These are phyloP conservation scores for Phengaris alcon DNA, from an alignment of 2,888 invertebrate genomes.

Conservation along the genomic window DNA sequence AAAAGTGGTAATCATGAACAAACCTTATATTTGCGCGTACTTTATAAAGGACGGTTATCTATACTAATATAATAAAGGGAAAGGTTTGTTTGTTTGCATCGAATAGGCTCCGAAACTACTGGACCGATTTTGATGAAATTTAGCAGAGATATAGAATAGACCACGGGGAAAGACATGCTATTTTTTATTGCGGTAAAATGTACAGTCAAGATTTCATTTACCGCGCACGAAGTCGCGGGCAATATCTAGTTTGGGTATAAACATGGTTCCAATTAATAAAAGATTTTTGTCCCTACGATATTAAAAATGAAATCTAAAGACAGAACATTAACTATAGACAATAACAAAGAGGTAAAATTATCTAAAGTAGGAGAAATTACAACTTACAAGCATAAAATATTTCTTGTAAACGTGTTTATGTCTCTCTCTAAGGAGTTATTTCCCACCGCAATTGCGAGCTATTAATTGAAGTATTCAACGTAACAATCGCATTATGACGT, in stretches of 20 bases:
- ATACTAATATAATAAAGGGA: too few relatives aligned
- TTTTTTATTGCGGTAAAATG: too few relatives aligned
- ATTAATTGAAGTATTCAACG: slow-evolving; percentile 26
- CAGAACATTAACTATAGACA: background rate
- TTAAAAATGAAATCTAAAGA: background rate
- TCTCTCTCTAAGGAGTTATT: slow-evolving; percentile 14
- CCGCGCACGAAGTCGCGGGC: too few relatives aligned
- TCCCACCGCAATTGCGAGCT: slow-evolving; percentile 22
- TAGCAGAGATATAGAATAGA: too few relatives aligned
- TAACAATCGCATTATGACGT: slow-evolving; percentile 27
- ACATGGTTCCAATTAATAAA: background rate
- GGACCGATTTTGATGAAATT: too few relatives aligned
- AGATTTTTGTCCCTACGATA: background rate
- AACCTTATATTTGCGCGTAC: background rate
- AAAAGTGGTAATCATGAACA: background rate
- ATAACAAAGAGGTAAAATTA: slow-evolving; percentile 1
- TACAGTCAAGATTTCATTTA: too few relatives aligned
- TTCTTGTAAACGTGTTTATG: slow-evolving; percentile 10
- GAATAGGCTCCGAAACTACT: too few relatives aligned
- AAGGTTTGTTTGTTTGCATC: too few relatives aligned
- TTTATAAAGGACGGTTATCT: background rate
- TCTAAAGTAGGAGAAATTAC: slow-evolving; percentile 7
- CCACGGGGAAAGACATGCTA: too few relatives aligned
- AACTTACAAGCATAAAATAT: slow-evolving; percentile 2
- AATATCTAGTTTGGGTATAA: background rate